Conservation (phyloP, 1,140 invertebrate species). For the Acromyrmex echinatior region DNA sequence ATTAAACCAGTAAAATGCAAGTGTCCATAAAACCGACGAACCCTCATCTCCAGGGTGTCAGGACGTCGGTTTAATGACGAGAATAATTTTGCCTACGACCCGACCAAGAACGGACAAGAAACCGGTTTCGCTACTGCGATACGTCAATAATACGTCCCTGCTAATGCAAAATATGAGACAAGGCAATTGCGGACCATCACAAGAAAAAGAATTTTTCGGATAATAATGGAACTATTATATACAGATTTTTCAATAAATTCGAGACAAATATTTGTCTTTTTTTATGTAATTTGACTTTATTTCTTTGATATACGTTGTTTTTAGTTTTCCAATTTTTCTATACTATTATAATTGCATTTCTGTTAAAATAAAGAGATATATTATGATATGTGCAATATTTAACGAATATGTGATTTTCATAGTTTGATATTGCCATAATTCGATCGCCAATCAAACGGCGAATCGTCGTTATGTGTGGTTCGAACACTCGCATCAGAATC, state of each 20-base stretch:
- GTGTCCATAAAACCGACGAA: constrained; percentile 77
- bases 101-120: constrained; percentile 54
- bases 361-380: neutral
- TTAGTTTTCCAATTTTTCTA: neutral
- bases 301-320: neutral
- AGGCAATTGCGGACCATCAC: constrained; percentile 14
- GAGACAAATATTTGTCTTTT: neutral
- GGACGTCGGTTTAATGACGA: constrained; percentile 77
- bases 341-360: neutral
- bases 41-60: constrained; percentile 74
- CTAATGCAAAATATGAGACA: constrained; percentile 31
- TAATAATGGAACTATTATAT: neutral
- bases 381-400: neutral
- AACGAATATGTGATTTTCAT: neutral
- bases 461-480: constrained; percentile 31
- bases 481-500: constrained; percentile 43
- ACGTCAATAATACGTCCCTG: constrained; percentile 71
- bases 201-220: neutral
- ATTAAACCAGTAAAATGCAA: constrained; percentile 80
- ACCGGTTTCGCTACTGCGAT: constrained; percentile 77
- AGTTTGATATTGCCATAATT: constrained; percentile 30
- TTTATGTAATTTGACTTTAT: neutral
- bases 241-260: neutral
- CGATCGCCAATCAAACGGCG: constrained; percentile 6
- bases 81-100: constrained; percentile 77